Evolutionary conservation across 2,888 invertebrate genomes (phyloP), one percentile per base, ranked within the genome.

Genomic region (Dicyrtoma fusca): DNA sequence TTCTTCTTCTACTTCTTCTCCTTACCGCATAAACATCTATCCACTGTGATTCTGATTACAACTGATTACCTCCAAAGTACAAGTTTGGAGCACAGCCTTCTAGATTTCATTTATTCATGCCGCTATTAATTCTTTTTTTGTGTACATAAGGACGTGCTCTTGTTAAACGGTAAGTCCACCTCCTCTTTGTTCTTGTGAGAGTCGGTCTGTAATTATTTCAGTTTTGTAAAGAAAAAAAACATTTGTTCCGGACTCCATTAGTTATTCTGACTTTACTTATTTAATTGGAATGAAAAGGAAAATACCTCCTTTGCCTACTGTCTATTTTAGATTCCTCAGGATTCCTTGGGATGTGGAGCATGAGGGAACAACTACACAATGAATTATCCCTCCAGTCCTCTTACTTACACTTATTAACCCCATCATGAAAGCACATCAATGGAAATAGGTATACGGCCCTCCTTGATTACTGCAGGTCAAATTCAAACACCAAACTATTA

Each of bases 41-140:
- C 63, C 61, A 53, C 42, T 71, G 53, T 71, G 63, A 71, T 71
- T 71, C 55, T 71, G 71, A 71, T 70, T 70, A 70, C 70, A 70
- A 70, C 45, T 70, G 70, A 70, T 71, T 71, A 55, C 63, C 63
- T 53, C 26, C 70, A 62, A 34, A 69, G 23, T 49, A 69, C 63
- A 51, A 61, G 55, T 55, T 63, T 23, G n/a, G 44, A 55, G 21
- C 49, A n/a, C n/a, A 19, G 53, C 11, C 71, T 53, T 19, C 44
- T 55, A 55, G 17, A 70, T 61, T 69, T 51, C 62, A 62, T 62
- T 47, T 61, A 61, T 47, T 26, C 59, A 26, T 45, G 69, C 69
- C 69, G 69, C 69, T 59, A 25, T 49, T 57, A 13, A 17, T 17
- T 25, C 49, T 13, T 13, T 11, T 49, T 6, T 3, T 17, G 17